Conservation (phyloP, 2,113 vertebrate species). For the Helogale parvula region DNA sequence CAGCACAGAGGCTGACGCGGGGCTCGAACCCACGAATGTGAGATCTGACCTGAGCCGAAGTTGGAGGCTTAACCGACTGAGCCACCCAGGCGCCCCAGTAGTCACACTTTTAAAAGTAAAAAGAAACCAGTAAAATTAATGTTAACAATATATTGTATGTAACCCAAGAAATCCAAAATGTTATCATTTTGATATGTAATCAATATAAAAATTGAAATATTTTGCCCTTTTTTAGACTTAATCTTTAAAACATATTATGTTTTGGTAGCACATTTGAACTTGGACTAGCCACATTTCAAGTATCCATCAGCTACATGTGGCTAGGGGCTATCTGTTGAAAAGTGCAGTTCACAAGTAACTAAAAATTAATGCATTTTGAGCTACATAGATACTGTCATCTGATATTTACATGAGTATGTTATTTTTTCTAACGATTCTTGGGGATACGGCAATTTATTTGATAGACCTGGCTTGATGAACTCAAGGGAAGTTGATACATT, state of each 20-base stretch:
- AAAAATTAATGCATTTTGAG: slow-evolving; percentile 24
- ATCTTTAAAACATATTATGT: neutral
- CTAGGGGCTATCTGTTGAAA: neutral
- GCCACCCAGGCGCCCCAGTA: neutral
- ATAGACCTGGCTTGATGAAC: slow-evolving; percentile 24
- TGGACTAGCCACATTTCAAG: neutral
- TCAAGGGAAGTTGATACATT: neutral
- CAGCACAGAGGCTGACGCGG: too few species aligned
- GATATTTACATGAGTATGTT: neutral
- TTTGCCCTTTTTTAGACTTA: neutral
- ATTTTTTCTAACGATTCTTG: neutral
- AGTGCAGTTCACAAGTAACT: neutral
- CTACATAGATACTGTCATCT: neutral
- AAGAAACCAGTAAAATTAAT: slow-evolving; percentile 7
- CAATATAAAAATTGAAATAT: neutral
- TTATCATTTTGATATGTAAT: neutral
- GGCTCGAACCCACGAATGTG: too few species aligned
- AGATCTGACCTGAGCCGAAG: too few species aligned
- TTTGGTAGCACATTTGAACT: neutral
- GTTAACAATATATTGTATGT: neutral
- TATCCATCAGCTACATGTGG: neutral
- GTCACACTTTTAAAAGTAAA: neutral
- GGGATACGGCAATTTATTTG: slow-evolving; percentile 3
- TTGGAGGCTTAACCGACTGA: too few species aligned
- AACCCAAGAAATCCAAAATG: neutral